Percentiles rank a stretch among this genome's conserved stretches.
Evolutionary conservation across 1,140 invertebrate species (phyloP).

Genomic region (Leptinotarsa undecemlineata): DNA sequence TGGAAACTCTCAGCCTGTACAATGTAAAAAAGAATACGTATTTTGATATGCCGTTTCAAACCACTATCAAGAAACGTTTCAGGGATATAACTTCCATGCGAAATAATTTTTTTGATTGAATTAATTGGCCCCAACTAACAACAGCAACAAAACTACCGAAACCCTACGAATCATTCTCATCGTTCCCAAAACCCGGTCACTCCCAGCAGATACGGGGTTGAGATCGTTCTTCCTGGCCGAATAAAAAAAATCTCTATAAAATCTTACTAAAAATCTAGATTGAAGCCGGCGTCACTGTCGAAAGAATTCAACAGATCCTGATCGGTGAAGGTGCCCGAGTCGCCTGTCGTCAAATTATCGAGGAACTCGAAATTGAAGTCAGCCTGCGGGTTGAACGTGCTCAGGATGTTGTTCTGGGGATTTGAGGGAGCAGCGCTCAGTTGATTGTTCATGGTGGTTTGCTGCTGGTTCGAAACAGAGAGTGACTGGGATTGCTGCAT

Average conservation of each 20-base stretch:
- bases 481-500: conserved; percentile 69
- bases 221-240: background rate
- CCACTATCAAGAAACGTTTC: too few relatives aligned
- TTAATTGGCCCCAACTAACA: too few relatives aligned
- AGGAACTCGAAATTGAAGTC: conserved; percentile 81
- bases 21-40: too few relatives aligned
- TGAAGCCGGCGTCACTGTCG: conserved; percentile 62
- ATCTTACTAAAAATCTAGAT: conserved; percentile 53
- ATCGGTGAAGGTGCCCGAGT: conserved; percentile 71
- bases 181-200: too few relatives aligned
- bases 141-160: too few relatives aligned
- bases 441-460: conserved; percentile 46
- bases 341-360: conserved; percentile 74
- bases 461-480: conserved; percentile 58
- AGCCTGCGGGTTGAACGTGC: conserved; percentile 62
- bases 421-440: conserved; percentile 39
- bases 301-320: conserved; percentile 77
- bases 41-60: too few relatives aligned
- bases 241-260: conserved; percentile 28
- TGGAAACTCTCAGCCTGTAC: too few relatives aligned
- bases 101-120: too few relatives aligned
- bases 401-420: conserved; percentile 56
- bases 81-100: too few relatives aligned
- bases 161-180: too few relatives aligned
- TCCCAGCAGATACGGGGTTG: too few relatives aligned